Base-by-base conservation (phyloP, 2,888 invertebrate species). In the Catocala fraxini region DNA sequence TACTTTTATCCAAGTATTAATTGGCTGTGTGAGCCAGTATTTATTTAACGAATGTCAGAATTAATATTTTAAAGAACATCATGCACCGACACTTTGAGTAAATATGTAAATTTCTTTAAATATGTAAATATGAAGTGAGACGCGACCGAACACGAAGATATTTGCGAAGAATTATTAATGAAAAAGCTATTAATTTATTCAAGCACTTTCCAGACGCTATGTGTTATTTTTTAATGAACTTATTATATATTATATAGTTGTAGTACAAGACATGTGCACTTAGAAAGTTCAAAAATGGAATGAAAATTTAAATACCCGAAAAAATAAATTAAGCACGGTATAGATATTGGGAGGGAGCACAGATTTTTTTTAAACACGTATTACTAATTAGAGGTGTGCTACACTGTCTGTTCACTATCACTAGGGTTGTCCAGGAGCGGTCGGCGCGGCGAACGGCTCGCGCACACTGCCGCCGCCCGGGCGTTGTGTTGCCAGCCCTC, bases 391-490 rank as follows among this genome's bases (percentile, higher is more conserved):
- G 75, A 78, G 82, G 78, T 82, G 83, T 77, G 72, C 74, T 78
- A 70, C 73, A 70, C 73, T 71, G 61, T 75, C 68, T 68, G 67
- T 67, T 74, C 68, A 74, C 70, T 71, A 63, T 67, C 63, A 81
- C 86, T 87, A 84, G 85, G 81, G 75, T 68, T 79, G 85, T 74
- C 72, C 72, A 71, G 76, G 71, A 78, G 81, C 92, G 92, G 82
- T 86, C 85, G 87, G 85, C 86, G 86, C 89, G 87, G 88, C 79
- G 65, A 82, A 73, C 79, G 84, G 79, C 87, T 90, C 91, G 93
- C 93, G 93, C 90, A 90, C 83, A 93, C 93, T 93, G 93, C 86
- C 91, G 89, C 86, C 87, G 90, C 93, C 93, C 93, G 92, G 92
- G 92, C 77, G 58, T 70, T 49, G 86, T 83, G 89, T 90, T 93